Evolutionary conservation across 2,113 vertebrate species (phyloP), one percentile per base, ranked within the genome.

Genomic region (Neolamprologus modestus): DNA sequence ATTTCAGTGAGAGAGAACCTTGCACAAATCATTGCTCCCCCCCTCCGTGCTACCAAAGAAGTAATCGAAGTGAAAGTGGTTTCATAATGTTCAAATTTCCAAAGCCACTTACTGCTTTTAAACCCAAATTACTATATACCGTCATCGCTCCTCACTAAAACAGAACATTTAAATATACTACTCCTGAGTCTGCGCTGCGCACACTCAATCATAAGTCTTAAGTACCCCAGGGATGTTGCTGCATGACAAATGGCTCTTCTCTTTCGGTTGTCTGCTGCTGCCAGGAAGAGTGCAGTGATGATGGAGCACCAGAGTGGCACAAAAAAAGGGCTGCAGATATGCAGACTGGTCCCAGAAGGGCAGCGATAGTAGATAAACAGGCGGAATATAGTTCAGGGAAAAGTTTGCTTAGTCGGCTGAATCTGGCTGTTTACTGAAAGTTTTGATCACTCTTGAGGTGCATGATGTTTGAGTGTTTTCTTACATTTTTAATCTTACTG

Each of bases 161-260:
- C 37, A 83, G 59, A 59, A 35, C 16, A 14, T 73, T 84, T 81
- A 59, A 71, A 87, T 83, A 68, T 81, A 84, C 52, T 52, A 82
- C 79, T 14, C 47, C 45, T 42, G 47, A 8, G 45, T 37, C 59
- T 82, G 55, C 12, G 6, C 79, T 14, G 35, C 21, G 3, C 52
- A 21, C 83, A 84, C 61, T 90, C 50, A 59, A 61, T 91, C 86
- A 82, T 81, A 82, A 76, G 59, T 54, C 50, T n/a, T 68, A 87
- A 91, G 71, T 40, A 81, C 57, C 84, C 40, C 31, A 10, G 82
- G 87, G 88, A 89, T 61, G 61, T 47, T 73, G 45, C 81, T 54
- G 84, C 59, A 68, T 91, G 84, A 94, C 88, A 87, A 91, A 91
- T 82, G 50, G 40, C 55, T 28, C 88, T 78, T 89, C 14, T 7